Evolutionary conservation across 2,888 invertebrate genomes (phyloP), one percentile per base, ranked within the genome.

Genomic region (Dermolepida albohirtum): DNA sequence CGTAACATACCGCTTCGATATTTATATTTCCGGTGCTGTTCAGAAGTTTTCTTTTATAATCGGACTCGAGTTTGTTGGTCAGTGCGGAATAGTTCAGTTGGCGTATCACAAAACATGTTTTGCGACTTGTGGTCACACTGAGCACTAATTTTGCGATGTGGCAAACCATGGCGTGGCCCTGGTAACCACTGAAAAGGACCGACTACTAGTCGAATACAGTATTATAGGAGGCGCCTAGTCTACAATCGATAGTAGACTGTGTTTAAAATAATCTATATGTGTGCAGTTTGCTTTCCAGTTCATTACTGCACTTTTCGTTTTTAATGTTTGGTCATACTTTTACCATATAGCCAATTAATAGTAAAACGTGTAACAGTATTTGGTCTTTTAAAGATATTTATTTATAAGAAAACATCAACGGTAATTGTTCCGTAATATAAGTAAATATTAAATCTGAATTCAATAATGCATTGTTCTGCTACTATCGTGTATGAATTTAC

Each of bases 121-220:
- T 47, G 14, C 34, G 49, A 12, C 29, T 59, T 59, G 59, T 14
- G 59, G 59, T 59, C 39, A 66, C 47, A 34, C 14, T 59, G 8
- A 62, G 34, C 54, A 62, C 52, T 52, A 63, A 49, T 51, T 39
- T 52, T 22, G 22, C 14, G 11, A 47, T 52, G 34, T 39, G 44
- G 67, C 43, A 52, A 41, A 63, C 63, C 67, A 67, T 67, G 47
- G 34, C 67, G 67, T 63, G 52, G 51, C 34, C 54, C 44, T 62
- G 67, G 51, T 47, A 41, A 54, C 62, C 51, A 67, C 67, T 63
- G 67, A 47, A 62, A 54, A 34, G 44, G 51, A 34, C 12, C 10
- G 55, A 66, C 66, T 52, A 8, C 16, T 34, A 12, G 49, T 22
- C 47, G 29, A 62, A 34, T 39, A 14, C 34, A 11, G 16, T 16